These are phyloP conservation scores for Glyphotaelius pellucidus DNA, from an alignment of 2,888 invertebrate genomes.

Conservation along the genomic window DNA sequence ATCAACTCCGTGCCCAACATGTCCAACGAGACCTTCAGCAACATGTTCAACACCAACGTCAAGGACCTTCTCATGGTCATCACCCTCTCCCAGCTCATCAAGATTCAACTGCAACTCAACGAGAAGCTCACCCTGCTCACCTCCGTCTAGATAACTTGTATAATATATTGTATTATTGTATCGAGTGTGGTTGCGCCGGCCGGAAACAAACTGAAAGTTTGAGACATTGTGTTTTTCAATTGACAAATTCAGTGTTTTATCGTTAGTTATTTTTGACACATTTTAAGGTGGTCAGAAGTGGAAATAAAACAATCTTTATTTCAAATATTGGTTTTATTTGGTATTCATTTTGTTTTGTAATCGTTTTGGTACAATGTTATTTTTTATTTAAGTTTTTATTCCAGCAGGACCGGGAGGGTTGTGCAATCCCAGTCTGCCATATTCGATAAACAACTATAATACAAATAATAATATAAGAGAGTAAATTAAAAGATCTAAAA, in stretches of 20 bases:
- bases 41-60: conserved; percentile 96
- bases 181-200: not conserved
- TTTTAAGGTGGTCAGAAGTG: conserved; percentile 38
- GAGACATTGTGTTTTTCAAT: not conserved
- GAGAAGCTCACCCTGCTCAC: conserved; percentile 95
- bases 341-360: not conserved
- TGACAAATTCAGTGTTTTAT: conserved; percentile 5
- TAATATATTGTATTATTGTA: conserved; percentile 53
- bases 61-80: conserved; percentile 98
- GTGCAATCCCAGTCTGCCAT: no score
- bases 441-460: no score
- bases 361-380: not conserved
- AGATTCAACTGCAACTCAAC: conserved; percentile 96
- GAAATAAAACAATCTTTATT: conserved; percentile 47
- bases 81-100: conserved; percentile 95
- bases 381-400: no score
- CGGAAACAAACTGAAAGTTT: conserved; percentile 42
- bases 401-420: no score
- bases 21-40: conserved; percentile 92
- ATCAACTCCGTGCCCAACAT: conserved; percentile 95
- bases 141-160: conserved; percentile 76
- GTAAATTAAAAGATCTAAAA: no score
- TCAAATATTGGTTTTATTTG: conserved; percentile 39
- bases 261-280: not conserved
- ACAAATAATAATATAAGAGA: no score